A percentile compares a stretch with the other conserved stretches of the same genome.
Conservation (phyloP, 2,113 vertebrate genomes). For the Poeciliopsis turrubarensis region DNA sequence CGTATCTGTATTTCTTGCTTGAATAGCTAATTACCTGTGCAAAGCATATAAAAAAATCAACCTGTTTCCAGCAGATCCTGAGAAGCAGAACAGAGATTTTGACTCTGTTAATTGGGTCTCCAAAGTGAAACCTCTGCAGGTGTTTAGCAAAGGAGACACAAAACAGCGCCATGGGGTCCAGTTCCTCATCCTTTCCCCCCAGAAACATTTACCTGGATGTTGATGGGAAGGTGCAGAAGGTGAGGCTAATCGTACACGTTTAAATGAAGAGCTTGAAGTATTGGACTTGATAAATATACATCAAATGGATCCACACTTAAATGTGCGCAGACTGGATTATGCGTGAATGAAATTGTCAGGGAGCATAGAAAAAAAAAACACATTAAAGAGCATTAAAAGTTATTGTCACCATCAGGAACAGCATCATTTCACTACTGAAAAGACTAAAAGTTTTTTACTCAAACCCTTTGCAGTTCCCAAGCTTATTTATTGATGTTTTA, state of each 20-base stretch:
- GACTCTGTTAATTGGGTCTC: neutral
- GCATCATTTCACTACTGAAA: neutral
- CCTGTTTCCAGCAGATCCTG: neutral
- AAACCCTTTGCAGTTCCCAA: neutral
- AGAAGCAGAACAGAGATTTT: neutral
- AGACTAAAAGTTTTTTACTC: neutral
- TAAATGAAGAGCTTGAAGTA: neutral
- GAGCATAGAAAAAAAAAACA: neutral
- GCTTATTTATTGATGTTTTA: neutral
- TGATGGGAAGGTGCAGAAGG: constrained; percentile 82
- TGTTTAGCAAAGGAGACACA: constrained; percentile 43
- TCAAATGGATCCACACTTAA: neutral
- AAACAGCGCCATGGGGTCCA: constrained; percentile 77
- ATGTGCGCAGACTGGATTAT: neutral
- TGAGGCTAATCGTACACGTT: constrained; percentile 30
- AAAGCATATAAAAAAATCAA: neutral
- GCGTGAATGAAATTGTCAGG: neutral
- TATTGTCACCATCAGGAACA: neutral
- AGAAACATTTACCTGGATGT: constrained; percentile 81
- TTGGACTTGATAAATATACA: neutral
- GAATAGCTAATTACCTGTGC: neutral
- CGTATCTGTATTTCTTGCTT: neutral
- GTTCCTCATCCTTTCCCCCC: constrained; percentile 78
- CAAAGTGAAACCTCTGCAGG: constrained; percentile 10
- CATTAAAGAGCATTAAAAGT: too few relatives aligned